These are phyloP conservation scores for Baccha elongata DNA, from an alignment of 2,888 invertebrate species.

Conservation along the genomic window DNA sequence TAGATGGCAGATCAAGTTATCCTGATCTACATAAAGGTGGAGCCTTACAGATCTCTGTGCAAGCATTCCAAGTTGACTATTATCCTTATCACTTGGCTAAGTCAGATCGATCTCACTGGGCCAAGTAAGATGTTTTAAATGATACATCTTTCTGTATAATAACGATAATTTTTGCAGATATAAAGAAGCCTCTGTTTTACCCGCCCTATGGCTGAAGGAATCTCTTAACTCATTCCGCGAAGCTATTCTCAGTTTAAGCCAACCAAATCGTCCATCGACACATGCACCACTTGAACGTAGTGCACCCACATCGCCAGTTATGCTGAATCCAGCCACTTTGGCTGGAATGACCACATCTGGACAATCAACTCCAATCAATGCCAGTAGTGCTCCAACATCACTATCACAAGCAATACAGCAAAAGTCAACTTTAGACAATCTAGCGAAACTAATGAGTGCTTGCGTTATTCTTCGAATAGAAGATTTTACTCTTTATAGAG, in stretches of 20 bases:
- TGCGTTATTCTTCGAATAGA: constrained; percentile 94
- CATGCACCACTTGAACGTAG: constrained; percentile 82
- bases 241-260: constrained; percentile 89
- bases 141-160: neutral
- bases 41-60: constrained; percentile 94
- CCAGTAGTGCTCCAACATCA: constrained; percentile 77
- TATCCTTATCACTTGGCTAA: constrained; percentile 98
- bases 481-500: constrained; percentile 94
- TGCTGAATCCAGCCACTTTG: constrained; percentile 77
- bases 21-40: constrained; percentile 94
- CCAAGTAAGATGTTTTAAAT: constrained; percentile 83
- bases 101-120: constrained; percentile 94
- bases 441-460: constrained; percentile 94
- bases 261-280: constrained; percentile 83
- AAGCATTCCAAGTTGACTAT: constrained; percentile 94
- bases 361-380: constrained; percentile 74
- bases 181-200: constrained; percentile 90
- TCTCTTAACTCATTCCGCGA: constrained; percentile 91
- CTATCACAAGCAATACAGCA: constrained; percentile 86
- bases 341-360: constrained; percentile 70
- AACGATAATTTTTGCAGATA: constrained; percentile 82
- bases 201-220: constrained; percentile 93
- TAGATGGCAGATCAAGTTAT: constrained; percentile 92
- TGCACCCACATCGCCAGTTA: constrained; percentile 79
- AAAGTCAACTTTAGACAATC: constrained; percentile 86